These are phyloP conservation scores for Zaprionus africanus DNA, from an alignment of 1,140 invertebrate genomes.

Conservation along the genomic window DNA sequence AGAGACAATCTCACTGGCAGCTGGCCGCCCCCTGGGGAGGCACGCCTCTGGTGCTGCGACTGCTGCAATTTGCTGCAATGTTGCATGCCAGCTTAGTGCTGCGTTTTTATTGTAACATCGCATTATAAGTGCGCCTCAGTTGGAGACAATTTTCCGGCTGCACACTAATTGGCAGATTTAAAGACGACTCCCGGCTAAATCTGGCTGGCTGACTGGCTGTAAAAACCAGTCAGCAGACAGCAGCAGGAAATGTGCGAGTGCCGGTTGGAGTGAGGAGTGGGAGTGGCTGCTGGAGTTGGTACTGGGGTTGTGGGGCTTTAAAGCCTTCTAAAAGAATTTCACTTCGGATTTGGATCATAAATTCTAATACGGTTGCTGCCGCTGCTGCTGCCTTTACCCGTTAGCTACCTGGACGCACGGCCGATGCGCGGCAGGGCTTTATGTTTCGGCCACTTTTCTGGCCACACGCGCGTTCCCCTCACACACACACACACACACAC, in stretches of 20 bases:
- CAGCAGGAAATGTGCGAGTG: not conserved
- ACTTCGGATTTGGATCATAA: constrained; percentile 33
- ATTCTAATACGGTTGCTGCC: constrained; percentile 34
- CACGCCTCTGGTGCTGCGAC: constrained; percentile 21
- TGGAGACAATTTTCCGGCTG: constrained; percentile 52
- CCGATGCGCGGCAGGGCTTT: constrained; percentile 47
- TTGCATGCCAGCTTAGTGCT: constrained; percentile 77
- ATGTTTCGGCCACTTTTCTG: constrained; percentile 62
- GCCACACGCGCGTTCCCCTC: constrained; percentile 31
- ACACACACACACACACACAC: not conserved
- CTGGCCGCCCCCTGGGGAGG: not conserved
- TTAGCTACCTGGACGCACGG: constrained; percentile 53
- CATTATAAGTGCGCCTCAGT: constrained; percentile 60
- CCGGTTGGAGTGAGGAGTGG: not conserved
- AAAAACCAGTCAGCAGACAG: constrained; percentile 2
- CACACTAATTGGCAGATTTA: constrained; percentile 72
- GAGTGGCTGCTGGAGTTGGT: not conserved
- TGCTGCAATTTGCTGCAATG: constrained; percentile 76
- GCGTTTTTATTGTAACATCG: constrained; percentile 74
- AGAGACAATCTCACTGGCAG: constrained; percentile 9
- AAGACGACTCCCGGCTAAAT: constrained; percentile 28
- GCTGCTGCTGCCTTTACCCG: constrained; percentile 23
- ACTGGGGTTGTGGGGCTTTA: not conserved
- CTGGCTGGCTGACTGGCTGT: not conserved
- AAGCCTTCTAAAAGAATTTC: constrained; percentile 26